Evolutionary conservation across 2,888 invertebrate genomes (phyloP), one percentile per base, ranked within the genome.

Genomic region (Hipparchia sbordonii): DNA sequence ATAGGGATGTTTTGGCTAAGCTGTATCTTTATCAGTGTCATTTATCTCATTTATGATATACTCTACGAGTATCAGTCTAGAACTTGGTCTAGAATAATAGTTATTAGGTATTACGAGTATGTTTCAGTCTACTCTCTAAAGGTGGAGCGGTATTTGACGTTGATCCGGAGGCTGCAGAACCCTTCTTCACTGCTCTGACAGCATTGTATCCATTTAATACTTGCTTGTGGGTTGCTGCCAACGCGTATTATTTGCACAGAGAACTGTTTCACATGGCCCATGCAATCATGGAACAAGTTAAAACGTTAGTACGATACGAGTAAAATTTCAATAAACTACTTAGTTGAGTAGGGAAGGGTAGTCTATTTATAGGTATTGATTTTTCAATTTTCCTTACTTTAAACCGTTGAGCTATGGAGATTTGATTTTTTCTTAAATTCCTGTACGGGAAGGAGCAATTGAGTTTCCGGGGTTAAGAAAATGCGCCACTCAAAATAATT

Each of bases 101-200:
- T 23, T 23, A 23, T 23, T 23, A 23, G 23, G 23, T 23, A 23
- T 23, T 23, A 23, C 23, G 23, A 23, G 23, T 23, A 23, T 61
- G 45, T 75, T 79, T 10, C 81, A 93, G 93, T 57, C 82, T 93
- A 9, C 76, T 93, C 6, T 84, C 86, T 8, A 91, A 91, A 82
- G 91, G 84, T 2, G 84, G 86, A 67, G 85, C 85, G 79, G 74
- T 89, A 46, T 88, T 84, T 57, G 89, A 92, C 54, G 84, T 86
- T 12, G 77, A 89, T 56, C 84, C 87, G 0, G 81, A 79, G 6
- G 80, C 77, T 2, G 92, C 93, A 0, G 92, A 93, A 70, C 85
- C 86, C 0, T 92, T 93, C 76, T 91, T 93, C 77, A 71, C 80
- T 6, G 86, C 88, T 0, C 79, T 92, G 2, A 72, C 93, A 6